Evolutionary conservation across 2,888 invertebrate genomes (phyloP).

Genomic region (Eupithecia insigniata): DNA sequence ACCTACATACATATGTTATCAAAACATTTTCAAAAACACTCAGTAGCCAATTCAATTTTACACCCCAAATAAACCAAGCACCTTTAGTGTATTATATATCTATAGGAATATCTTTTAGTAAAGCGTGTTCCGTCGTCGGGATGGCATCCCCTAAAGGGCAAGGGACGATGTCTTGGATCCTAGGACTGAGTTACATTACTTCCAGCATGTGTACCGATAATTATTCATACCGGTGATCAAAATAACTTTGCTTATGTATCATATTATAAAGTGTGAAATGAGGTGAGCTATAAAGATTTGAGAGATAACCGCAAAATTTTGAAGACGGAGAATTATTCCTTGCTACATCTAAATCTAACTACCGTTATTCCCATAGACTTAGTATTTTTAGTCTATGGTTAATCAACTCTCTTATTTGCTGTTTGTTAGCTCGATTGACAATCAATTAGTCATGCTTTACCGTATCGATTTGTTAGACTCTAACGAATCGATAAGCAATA

Average conservation of each 20-base stretch:
- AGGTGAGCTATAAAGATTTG: slow-evolving; percentile 13
- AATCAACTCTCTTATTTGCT: too few species aligned
- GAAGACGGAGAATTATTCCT: background rate
- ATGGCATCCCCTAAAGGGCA: slow-evolving; percentile 50
- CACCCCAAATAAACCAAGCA: slow-evolving; percentile 67
- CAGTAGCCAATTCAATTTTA: slow-evolving; percentile 69
- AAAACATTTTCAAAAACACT: slow-evolving; percentile 66
- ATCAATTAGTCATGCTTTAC: too few species aligned
- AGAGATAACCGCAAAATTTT: background rate
- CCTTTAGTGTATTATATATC: slow-evolving; percentile 52
- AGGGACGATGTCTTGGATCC: slow-evolving; percentile 64
- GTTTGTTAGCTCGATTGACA: too few species aligned
- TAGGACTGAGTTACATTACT: slow-evolving; percentile 64
- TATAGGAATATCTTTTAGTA: slow-evolving; percentile 40
- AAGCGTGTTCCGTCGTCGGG: slow-evolving; percentile 48
- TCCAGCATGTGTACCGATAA: slow-evolving; percentile 66
- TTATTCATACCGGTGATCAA: slow-evolving; percentile 69
- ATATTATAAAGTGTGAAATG: slow-evolving; percentile 32
- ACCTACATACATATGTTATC: too few species aligned
- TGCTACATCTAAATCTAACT: background rate
- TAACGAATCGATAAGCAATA: too few species aligned
- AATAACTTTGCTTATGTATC: slow-evolving; percentile 50
- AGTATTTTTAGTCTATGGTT: too few species aligned
- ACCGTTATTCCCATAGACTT: too few species aligned
- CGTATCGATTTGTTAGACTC: too few species aligned